Conservation (phyloP, 2,888 invertebrate genomes). For the Leptopilina myrica region DNA sequence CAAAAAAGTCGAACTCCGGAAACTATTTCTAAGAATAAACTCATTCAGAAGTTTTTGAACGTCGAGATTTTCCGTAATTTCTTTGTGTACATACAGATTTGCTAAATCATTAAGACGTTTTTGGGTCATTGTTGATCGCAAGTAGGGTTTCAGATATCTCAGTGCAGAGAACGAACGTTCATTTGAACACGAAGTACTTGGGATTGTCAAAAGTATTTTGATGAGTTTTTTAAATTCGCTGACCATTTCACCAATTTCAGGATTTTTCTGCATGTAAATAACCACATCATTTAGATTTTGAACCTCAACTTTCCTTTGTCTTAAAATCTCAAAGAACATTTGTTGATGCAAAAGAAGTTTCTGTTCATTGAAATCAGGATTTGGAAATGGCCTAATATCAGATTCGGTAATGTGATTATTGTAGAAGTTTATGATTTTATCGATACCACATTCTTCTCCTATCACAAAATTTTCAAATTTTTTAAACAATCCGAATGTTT, state of each 20-base stretch:
- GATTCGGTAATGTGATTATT: too few species aligned
- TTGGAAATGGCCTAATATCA: too few species aligned
- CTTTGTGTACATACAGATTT: slow-evolving; percentile 20
- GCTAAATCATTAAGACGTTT: slow-evolving; percentile 22
- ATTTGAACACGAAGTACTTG: slow-evolving; percentile 22
- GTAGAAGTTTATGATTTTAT: too few species aligned
- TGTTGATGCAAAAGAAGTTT: too few species aligned
- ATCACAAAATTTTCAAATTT: too few species aligned
- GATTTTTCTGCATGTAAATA: too few species aligned
- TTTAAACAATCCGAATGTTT: too few species aligned
- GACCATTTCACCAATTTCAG: background rate
- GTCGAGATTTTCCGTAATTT: slow-evolving; percentile 11
- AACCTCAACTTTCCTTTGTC: too few species aligned
- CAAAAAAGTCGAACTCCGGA: background rate
- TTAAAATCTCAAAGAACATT: too few species aligned
- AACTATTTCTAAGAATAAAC: slow-evolving; percentile 24
- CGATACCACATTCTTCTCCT: too few species aligned
- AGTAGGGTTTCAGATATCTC: slow-evolving; percentile 11
- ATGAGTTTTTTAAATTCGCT: slow-evolving; percentile 23
- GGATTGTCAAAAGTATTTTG: slow-evolving; percentile 21
- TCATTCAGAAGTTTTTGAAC: slow-evolving; percentile 21
- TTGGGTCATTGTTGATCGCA: slow-evolving; percentile 19
- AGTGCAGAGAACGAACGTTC: slow-evolving; percentile 8
- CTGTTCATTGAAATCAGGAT: too few species aligned
- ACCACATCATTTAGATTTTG: too few species aligned